A percentile compares a stretch with the other conserved stretches of the same genome.
These are phyloP conservation scores for Caenorhabditis inopinata DNA, from an alignment of 1,140 invertebrate species.

Conservation along the genomic window DNA sequence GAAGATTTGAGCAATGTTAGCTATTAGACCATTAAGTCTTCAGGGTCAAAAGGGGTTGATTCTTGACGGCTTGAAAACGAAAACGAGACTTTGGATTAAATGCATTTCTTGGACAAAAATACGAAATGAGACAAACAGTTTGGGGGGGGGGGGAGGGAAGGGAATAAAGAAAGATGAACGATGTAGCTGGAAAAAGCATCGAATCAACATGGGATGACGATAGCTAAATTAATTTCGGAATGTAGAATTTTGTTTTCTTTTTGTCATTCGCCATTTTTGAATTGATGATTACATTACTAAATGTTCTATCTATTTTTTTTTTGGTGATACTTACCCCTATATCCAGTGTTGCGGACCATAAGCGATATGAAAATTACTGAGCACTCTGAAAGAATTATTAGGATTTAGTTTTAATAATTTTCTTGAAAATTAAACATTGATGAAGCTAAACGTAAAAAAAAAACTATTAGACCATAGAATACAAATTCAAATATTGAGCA, in stretches of 20 bases:
- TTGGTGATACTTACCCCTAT: background rate
- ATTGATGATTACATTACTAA: background rate
- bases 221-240: conserved; percentile 21
- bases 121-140: background rate
- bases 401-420: no score
- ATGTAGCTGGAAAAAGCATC: background rate
- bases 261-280: conserved; percentile 7
- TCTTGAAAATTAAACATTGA: no score
- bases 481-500: no score
- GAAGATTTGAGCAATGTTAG: conserved; percentile 3
- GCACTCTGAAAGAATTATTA: background rate
- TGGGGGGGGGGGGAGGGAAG: background rate
- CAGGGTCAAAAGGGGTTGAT: conserved; percentile 19
- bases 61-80: conserved; percentile 9
- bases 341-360: conserved; percentile 30
- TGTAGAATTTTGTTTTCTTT: background rate
- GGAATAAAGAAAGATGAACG: background rate
- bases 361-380: conserved; percentile 13
- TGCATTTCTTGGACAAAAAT: background rate
- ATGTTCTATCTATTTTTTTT: background rate
- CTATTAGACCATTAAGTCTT: conserved; percentile 34
- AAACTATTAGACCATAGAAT: no score
- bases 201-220: background rate
- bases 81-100: background rate
- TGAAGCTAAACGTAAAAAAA: no score